These are phyloP conservation scores for Bombyx huttoni DNA, from an alignment of 2,888 invertebrate species.

Conservation along the genomic window DNA sequence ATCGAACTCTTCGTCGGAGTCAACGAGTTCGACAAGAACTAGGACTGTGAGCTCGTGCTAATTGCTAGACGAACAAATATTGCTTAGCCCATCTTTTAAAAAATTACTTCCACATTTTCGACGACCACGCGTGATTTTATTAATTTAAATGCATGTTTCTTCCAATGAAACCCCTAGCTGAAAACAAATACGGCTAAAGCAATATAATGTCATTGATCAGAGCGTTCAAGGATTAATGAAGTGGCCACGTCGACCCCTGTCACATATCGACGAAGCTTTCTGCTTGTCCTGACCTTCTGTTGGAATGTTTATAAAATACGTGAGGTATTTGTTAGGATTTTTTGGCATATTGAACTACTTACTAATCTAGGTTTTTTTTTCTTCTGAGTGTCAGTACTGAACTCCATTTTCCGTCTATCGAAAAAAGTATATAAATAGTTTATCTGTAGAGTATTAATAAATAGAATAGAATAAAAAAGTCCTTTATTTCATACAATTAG, in stretches of 20 bases:
- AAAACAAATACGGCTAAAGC: slow-evolving; percentile 16
- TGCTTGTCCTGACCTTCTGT: slow-evolving; percentile 31
- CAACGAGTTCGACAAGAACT: too few relatives aligned
- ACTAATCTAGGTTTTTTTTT: neutral
- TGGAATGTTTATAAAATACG: slow-evolving; percentile 57
- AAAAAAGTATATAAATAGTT: neutral
- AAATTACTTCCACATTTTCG: too few relatives aligned
- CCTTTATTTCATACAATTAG: too few relatives aligned
- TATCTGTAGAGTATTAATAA: neutral
- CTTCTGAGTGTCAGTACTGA: too few relatives aligned
- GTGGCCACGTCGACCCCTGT: slow-evolving; percentile 65
- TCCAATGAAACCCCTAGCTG: neutral
- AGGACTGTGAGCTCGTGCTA: too few relatives aligned
- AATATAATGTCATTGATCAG: slow-evolving; percentile 42
- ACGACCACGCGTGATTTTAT: too few relatives aligned
- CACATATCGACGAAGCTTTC: slow-evolving; percentile 28
- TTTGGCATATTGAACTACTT: neutral
- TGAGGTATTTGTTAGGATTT: slow-evolving; percentile 12
- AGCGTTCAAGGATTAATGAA: slow-evolving; percentile 66
- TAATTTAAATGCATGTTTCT: too few relatives aligned
- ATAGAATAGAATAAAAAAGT: too few relatives aligned
- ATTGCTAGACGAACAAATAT: too few relatives aligned
- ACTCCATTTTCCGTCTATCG: too few relatives aligned
- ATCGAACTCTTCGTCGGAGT: too few relatives aligned
- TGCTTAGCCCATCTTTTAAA: too few relatives aligned